phyloP scores from a whole-genome alignment of 2,113 vertebrate species.

The Lepisosteus osseus region DNA sequence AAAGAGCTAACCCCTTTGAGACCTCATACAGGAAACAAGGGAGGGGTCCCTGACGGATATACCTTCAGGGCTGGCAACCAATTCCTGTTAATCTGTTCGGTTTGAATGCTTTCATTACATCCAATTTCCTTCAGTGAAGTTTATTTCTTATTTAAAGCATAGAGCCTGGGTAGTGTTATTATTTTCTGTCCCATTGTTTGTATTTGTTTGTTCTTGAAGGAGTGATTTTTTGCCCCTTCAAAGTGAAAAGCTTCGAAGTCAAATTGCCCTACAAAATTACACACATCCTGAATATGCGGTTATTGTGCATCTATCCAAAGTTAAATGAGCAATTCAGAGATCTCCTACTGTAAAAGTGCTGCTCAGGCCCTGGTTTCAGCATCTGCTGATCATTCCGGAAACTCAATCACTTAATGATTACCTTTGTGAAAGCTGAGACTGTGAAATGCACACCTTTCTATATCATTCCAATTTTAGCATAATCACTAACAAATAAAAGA shows the following conservation, averaged over 20 bases:
- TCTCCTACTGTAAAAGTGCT: neutral
- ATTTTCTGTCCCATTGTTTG: slow-evolving; percentile 3
- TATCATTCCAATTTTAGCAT: slow-evolving; percentile 18
- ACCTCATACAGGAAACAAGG: slow-evolving; percentile 8
- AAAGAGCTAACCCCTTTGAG: neutral
- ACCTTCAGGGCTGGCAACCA: slow-evolving; percentile 4
- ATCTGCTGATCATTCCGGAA: slow-evolving; percentile 56
- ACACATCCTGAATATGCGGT: slow-evolving; percentile 4
- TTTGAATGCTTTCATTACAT: slow-evolving; percentile 21
- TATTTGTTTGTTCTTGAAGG: neutral
- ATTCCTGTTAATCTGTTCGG: slow-evolving; percentile 9
- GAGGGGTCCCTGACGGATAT: neutral
- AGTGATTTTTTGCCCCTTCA: neutral
- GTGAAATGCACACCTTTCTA: slow-evolving; percentile 7
- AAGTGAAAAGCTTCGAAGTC: neutral
- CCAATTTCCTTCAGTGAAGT: slow-evolving; percentile 10
- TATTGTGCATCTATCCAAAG: slow-evolving; percentile 1
- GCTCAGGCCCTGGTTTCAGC: slow-evolving; percentile 35
- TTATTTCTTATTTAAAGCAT: slow-evolving; percentile 7
- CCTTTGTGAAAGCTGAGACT: slow-evolving; percentile 16
- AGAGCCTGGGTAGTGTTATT: neutral
- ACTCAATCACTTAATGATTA: slow-evolving; percentile 53
- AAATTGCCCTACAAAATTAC: slow-evolving; percentile 1
- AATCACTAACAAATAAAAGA: neutral
- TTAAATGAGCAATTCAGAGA: slow-evolving; percentile 14